Evolutionary conservation across 2,888 invertebrate species (phyloP), one percentile per base, ranked within the genome.

Genomic region (Ennomos quercinarius): DNA sequence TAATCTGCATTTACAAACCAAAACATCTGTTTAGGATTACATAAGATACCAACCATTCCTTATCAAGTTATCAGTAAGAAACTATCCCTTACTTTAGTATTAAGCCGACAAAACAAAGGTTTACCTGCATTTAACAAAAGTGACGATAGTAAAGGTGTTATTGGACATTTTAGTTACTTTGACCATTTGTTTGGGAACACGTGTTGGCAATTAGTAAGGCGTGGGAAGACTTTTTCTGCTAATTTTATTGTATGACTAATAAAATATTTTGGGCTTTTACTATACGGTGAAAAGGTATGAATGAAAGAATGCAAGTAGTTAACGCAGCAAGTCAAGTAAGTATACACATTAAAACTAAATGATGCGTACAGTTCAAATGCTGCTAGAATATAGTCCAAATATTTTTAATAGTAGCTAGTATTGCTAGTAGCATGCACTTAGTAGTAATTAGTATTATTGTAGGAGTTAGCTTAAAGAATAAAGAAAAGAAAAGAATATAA

Each of bases 171-270:
- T 4, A 17, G 17, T 17, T 27, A 6, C 27, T 27, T 27, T 27
- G 27, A 6, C 4, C 6, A 27, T 78, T n/a, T 78, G 78, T 80
- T 67, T 65, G 55, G 34, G 50, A 67, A 78, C 81, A 83, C 80
- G 81, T 81, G 79, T 69, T 73, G 63, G 66, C 71, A 71, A 79
- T 83, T 77, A 80, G 60, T 53, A 38, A 39, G 63, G 68, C 66
- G 72, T 78, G 76, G 64, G 74, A 77, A 76, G 53, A 11, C 39
- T 41, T 47, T 56, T 61, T 68, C 61, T 48, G 49, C 10, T 9
- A 41, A 9, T 10, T 39, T 45, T 11, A 53, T 53, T 55, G 35
- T 60, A 47, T 62, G 48, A 38, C 55, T 43, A 46, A 58, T 49
- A 45, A 43, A 50, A 60, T 58, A 47, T 38, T 50, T 54, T 46